phyloP scores from a whole-genome alignment of 2,888 invertebrate species.

The Arge pagana region DNA sequence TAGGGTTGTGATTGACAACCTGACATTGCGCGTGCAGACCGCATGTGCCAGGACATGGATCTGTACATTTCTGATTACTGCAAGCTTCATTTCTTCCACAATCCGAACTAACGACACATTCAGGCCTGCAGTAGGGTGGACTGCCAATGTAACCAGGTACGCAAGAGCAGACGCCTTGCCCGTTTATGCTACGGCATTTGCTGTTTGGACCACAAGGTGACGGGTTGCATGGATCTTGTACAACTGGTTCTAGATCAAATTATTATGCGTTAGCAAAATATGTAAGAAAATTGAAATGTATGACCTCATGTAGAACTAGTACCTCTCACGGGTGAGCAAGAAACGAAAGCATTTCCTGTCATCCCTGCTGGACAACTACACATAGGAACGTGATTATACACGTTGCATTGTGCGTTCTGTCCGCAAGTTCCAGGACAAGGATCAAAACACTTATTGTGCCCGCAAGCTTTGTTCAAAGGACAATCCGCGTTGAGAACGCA shows the following conservation, averaged over 20 bases:
- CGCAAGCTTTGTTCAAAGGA: conserved; percentile 62
- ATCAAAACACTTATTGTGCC: conserved; percentile 63
- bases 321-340: conserved; percentile 65
- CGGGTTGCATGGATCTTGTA: conserved; percentile 65
- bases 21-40: conserved; percentile 73
- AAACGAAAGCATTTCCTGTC: conserved; percentile 69
- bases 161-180: conserved; percentile 73
- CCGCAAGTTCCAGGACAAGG: conserved; percentile 68
- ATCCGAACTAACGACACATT: conserved; percentile 73
- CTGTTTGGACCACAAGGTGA: conserved; percentile 77
- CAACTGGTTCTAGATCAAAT: conserved; percentile 58
- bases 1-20: conserved; percentile 76
- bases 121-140: conserved; percentile 75
- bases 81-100: conserved; percentile 73
- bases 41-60: conserved; percentile 79
- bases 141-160: conserved; percentile 70
- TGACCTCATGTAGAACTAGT: conserved; percentile 38
- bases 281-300: conserved; percentile 8
- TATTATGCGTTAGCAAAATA: conserved; percentile 30
- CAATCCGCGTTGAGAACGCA: conserved; percentile 66
- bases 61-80: conserved; percentile 75
- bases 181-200: conserved; percentile 72
- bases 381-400: conserved; percentile 62
- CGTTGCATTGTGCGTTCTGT: conserved; percentile 63
- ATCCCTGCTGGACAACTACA: conserved; percentile 66